These are phyloP conservation scores for sheep (Ovis aries) DNA, from an alignment of 2,113 vertebrate species.

Conservation along the genomic window ARS-UI_Ramb_v3.0 NC_056067.1:28835001-28835500, in stretches of 20 bases:
- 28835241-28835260: background rate
- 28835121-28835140: background rate
- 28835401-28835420: background rate
- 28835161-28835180: background rate
- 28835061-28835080: background rate
- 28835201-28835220: background rate
- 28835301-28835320: background rate
- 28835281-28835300: background rate
- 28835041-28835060: background rate
- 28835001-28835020: background rate
- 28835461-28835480: fast-evolving
- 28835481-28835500: fast-evolving
- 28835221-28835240: background rate
- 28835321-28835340: background rate
- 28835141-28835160: background rate
- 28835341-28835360: background rate
- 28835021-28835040: background rate
- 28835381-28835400: background rate
- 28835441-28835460: fast-evolving
- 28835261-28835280: background rate
- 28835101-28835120: background rate
- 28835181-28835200: background rate
- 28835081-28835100: background rate
- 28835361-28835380: background rate
- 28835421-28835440: background rate